Evolutionary conservation across 1,140 invertebrate genomes (phyloP), one percentile per base, ranked within the genome.

Genomic region (Euura lappo): DNA sequence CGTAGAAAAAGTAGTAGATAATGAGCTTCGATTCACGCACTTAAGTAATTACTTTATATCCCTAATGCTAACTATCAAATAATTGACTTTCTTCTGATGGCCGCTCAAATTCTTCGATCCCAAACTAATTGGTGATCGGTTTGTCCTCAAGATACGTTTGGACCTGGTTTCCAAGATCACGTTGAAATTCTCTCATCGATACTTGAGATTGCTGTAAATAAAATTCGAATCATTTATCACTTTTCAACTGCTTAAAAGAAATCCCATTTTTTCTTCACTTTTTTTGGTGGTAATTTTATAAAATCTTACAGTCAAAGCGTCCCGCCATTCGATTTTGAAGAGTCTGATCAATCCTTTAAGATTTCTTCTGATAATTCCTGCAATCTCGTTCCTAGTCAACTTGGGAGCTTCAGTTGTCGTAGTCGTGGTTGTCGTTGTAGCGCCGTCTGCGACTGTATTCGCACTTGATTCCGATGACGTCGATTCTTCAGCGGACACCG

Each of bases 241-340:
- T 28, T 28, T 28, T 28, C 28, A 28, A 28, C 28, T 28, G 28
- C 28, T 28, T 28, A 28, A 28, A 28, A 28, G 28, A 28, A 28
- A 28, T 28, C 28, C 28, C 28, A 1, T 28, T 28, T 1, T 28
- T 28, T 28, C 28, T 28, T 28, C 1, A 28, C 28, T 28, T 28
- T 28, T 28, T 28, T 28, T 28, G 28, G 28, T 28, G 28, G 28
- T 28, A 28, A 28, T 28, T 28, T 28, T 28, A 28, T 0, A 28
- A 28, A 60, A 60, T 60, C 83, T 85, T 78, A 90, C 89, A 74
- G 87, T 86, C 6, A 88, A 69, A 6, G 89, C 89, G 72, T 89
- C 87, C n/a, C 79, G 77, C 81, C 88, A 87, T 73, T 90, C 89
- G 47, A 89, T 83, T 64, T 89, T 89, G 65, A 88, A 90, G 0